Evolutionary conservation across 1,140 invertebrate genomes (phyloP).

Genomic region (Probaryconus sp.): DNA sequence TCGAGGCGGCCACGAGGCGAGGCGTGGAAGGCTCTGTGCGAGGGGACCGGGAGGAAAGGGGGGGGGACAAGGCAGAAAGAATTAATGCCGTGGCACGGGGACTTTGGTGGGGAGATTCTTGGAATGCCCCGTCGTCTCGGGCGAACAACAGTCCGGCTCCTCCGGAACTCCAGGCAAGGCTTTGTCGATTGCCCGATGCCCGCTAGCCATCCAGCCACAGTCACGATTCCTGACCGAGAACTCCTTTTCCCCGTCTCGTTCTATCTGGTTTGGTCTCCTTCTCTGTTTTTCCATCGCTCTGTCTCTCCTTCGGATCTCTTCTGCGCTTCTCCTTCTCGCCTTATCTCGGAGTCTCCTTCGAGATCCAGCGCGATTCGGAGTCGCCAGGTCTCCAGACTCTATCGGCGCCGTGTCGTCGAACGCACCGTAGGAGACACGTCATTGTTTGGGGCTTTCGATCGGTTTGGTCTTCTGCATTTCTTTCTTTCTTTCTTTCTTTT

Average conservation of each 20-base stretch:
- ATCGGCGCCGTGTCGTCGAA: conserved; percentile 54
- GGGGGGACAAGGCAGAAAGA: conserved; percentile 19
- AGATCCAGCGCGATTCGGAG: conserved; percentile 20
- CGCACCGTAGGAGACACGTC: conserved; percentile 49
- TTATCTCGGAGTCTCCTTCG: conserved; percentile 4
- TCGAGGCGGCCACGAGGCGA: conserved; percentile 2
- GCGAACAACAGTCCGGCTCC: conserved; percentile 70
- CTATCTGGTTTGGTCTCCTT: no score
- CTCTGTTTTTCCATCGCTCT: conserved; percentile 6
- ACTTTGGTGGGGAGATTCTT: conserved; percentile 62
- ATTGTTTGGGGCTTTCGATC: conserved; percentile 42
- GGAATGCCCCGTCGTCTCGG: conserved; percentile 69
- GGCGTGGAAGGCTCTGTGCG: no score
- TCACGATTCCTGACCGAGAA: conserved; percentile 39
- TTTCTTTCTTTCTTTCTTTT: no score
- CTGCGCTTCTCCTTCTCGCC: conserved; percentile 1
- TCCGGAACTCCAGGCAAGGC: conserved; percentile 64
- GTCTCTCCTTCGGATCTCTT: conserved; percentile 10
- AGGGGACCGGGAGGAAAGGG: conserved; percentile 1
- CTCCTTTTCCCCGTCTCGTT: conserved; percentile 16
- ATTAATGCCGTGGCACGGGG: conserved; percentile 27
- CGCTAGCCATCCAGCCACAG: conserved; percentile 13
- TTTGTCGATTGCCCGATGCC: conserved; percentile 45
- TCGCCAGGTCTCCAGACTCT: conserved; percentile 33
- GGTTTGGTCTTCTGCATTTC: no score